A percentile compares a stretch with the other conserved stretches of the same genome.
These are phyloP conservation scores for Microcebus lehilahytsara DNA, from an alignment of 2,113 vertebrate species.

Conservation along the genomic window DNA sequence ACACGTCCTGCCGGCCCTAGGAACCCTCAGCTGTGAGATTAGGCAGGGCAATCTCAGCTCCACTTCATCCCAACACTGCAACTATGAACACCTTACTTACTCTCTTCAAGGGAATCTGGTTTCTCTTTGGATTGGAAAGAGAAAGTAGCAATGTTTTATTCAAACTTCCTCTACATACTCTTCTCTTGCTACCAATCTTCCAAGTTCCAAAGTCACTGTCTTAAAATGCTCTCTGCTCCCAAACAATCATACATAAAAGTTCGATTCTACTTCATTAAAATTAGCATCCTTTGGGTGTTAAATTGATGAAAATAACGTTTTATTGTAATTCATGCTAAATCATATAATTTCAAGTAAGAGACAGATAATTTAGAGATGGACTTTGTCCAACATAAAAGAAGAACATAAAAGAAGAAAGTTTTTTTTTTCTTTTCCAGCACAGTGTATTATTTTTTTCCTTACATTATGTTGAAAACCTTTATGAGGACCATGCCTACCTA, in stretches of 20 bases:
- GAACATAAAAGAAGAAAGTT: too few relatives aligned
- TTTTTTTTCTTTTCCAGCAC: not conserved
- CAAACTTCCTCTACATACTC: not conserved
- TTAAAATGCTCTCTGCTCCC: not conserved
- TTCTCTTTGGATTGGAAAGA: not conserved
- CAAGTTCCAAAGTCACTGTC: not conserved
- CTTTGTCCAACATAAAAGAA: too few relatives aligned
- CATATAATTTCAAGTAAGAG: not conserved
- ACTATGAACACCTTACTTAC: not conserved
- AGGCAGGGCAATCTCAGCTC: too few relatives aligned
- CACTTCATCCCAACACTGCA: rapidly evolving
- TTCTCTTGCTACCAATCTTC: not conserved
- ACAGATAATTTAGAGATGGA: not conserved
- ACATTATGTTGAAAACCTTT: not conserved
- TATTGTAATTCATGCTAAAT: not conserved
- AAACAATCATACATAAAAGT: not conserved
- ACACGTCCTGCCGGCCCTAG: rapidly evolving
- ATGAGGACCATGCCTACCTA: not conserved
- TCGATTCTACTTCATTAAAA: not conserved
- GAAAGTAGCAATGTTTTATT: not conserved
- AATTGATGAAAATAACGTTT: not conserved
- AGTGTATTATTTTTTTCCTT: not conserved
- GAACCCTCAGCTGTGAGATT: not conserved
- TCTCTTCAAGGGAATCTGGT: not conserved
- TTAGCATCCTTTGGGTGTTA: not conserved